Percentiles rank a stretch among this genome's conserved stretches.
Evolutionary conservation across 2,113 vertebrate species (phyloP).

Genomic region (Tenrec ecaudatus): DNA sequence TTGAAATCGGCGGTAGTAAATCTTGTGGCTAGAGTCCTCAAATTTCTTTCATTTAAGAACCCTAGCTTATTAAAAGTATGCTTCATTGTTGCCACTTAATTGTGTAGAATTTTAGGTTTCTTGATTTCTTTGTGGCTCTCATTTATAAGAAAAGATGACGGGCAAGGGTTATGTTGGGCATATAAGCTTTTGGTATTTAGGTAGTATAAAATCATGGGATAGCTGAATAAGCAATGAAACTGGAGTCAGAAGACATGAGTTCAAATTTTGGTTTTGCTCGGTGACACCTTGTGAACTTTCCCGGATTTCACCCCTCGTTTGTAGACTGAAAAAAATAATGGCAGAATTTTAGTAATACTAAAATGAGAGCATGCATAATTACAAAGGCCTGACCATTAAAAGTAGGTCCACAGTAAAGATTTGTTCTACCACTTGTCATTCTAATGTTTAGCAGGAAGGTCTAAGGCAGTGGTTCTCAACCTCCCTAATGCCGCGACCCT

Average conservation of each 20-base stretch:
- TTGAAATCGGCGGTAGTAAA: neutral
- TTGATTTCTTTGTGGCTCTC: neutral
- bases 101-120: neutral
- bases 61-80: neutral
- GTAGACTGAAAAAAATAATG: neutral
- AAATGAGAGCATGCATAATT: neutral
- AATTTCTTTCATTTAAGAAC: neutral
- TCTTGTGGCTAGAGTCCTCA: neutral
- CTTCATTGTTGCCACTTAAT: slow-evolving; percentile 1
- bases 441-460: neutral
- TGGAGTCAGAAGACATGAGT: neutral
- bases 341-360: neutral
- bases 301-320: neutral
- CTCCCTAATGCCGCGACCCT: too few species aligned
- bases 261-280: neutral
- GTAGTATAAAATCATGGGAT: neutral
- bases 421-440: neutral
- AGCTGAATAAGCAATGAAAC: neutral
- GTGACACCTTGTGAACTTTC: neutral
- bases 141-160: neutral
- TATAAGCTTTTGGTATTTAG: neutral
- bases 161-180: neutral
- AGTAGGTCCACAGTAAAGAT: neutral
- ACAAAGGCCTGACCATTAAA: neutral
- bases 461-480: neutral